Evolutionary conservation across 2,797 vertebrate species (phyloP), one percentile per base, ranked within the genome.

Genomic region (Oreochromis mossambicus): DNA sequence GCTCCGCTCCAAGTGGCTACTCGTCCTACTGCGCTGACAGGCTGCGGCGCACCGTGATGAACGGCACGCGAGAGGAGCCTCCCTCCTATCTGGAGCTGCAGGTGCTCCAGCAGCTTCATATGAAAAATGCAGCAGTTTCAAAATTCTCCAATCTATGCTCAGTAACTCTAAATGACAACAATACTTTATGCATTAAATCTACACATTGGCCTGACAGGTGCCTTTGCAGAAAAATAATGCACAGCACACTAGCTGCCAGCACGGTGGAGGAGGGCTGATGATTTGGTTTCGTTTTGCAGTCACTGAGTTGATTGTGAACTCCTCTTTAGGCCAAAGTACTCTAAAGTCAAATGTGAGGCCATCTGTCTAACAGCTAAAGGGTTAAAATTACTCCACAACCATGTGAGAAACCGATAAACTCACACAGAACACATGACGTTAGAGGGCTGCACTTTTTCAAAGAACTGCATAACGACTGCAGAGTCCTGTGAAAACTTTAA

Each of bases 71-170:
- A 8, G 95, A 91, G 6, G 98, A 99, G 84, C 97, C 98, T 14
- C 98, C 99, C 0, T 97, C 97, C 92, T 99, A 97, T 97, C 91
- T 99, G 86, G 99, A 99, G 95, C 96, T 99, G 21, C 97, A 99
- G 97, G 99, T 99, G 61, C 75, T 26, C 26, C 26, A 26, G 26
- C 21, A 46, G 24, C 38, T 46, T 46, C 51, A 13, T 32, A 10
- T 11, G 34, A 17, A 19, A 32, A n/a, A 19, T 46, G 26, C 46
- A 38, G 2, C 6, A 2, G 4, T 7, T 36, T 61, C 77, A 48
- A 29, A 48, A 48, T 61, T 32, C 2, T 32, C 29, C 7, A 26
- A 11, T 55, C 10, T 24, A 41, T 24, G 15, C 51, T 56, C 21
- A 56, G 15, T 15, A 34, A 29, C 19, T 29, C 66, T 73, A 63